Percentiles rank a stretch among this genome's conserved stretches.
Evolutionary conservation across 2,888 invertebrate genomes (phyloP).

Genomic region (Parnassius glacialis): DNA sequence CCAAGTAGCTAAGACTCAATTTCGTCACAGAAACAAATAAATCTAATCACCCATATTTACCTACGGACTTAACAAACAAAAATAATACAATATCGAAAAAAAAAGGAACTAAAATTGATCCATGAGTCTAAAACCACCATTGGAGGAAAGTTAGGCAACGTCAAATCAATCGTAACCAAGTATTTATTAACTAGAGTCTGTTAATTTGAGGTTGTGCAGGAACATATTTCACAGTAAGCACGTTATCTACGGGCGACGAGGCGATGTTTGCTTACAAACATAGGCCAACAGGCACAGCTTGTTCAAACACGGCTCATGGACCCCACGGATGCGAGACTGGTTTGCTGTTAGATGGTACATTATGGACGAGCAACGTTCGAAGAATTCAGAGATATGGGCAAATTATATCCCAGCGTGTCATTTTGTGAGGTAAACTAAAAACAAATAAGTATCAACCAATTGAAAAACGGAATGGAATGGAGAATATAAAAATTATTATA

Average conservation of each 20-base stretch:
- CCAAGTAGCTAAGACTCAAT: too few species aligned
- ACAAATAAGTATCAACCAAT: too few species aligned
- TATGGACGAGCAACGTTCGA: background rate
- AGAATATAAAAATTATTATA: too few species aligned
- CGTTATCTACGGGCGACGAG: slow-evolving; percentile 40
- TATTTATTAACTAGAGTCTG: background rate
- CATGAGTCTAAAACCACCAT: too few species aligned
- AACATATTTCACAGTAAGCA: slow-evolving; percentile 16
- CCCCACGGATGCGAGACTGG: slow-evolving; percentile 62
- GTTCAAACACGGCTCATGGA: slow-evolving; percentile 54
- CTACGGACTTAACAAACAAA: too few species aligned
- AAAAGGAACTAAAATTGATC: too few species aligned
- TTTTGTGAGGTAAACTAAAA: too few species aligned
- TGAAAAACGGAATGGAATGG: too few species aligned
- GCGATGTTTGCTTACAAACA: slow-evolving; percentile 57
- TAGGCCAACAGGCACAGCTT: slow-evolving; percentile 44
- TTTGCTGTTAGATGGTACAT: slow-evolving; percentile 37
- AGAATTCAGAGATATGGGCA: background rate
- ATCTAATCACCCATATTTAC: too few species aligned
- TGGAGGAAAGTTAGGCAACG: background rate
- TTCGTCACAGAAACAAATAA: too few species aligned
- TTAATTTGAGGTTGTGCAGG: background rate
- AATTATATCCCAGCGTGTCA: background rate
- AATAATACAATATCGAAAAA: too few species aligned
- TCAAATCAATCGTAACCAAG: background rate